phyloP scores from a whole-genome alignment of 2,888 invertebrate species.

The Caenorhabditis auriculariae region DNA sequence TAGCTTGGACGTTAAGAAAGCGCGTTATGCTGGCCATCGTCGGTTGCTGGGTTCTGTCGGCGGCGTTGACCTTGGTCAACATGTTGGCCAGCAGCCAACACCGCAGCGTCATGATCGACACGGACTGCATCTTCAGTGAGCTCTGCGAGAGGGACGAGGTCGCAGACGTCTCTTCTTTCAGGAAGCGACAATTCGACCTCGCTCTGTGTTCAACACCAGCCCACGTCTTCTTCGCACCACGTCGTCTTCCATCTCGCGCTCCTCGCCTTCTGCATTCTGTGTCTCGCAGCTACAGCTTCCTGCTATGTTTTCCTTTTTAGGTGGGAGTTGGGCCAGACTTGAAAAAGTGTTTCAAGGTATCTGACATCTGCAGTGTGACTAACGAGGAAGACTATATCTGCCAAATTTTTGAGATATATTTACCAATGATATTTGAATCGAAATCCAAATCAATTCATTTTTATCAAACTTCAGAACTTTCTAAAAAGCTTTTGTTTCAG shows the following conservation, averaged over 20 bases:
- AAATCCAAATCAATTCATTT: no score
- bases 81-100: constrained; percentile 28
- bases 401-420: no score
- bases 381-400: no score
- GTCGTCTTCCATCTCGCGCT: constrained; percentile 31
- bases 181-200: constrained; percentile 11
- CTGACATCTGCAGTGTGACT: no score
- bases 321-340: no score
- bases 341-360: no score
- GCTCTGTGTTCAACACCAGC: constrained; percentile 25
- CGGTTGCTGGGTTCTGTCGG: constrained; percentile 27
- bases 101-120: constrained; percentile 34
- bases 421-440: no score
- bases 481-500: no score
- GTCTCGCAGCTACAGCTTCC: constrained; percentile 41
- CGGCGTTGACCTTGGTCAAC: constrained; percentile 32
- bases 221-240: constrained; percentile 25
- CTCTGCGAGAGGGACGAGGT: not conserved
- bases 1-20: constrained; percentile 12
- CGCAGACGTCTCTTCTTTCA: not conserved
- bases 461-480: no score
- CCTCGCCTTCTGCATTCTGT: constrained; percentile 42
- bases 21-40: constrained; percentile 30
- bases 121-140: constrained; percentile 23
- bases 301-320: constrained; percentile 42